Percentiles rank a stretch among this genome's conserved stretches.
These are phyloP conservation scores for Priocnemis perturbator DNA, from an alignment of 2,888 invertebrate genomes.

Conservation along the genomic window DNA sequence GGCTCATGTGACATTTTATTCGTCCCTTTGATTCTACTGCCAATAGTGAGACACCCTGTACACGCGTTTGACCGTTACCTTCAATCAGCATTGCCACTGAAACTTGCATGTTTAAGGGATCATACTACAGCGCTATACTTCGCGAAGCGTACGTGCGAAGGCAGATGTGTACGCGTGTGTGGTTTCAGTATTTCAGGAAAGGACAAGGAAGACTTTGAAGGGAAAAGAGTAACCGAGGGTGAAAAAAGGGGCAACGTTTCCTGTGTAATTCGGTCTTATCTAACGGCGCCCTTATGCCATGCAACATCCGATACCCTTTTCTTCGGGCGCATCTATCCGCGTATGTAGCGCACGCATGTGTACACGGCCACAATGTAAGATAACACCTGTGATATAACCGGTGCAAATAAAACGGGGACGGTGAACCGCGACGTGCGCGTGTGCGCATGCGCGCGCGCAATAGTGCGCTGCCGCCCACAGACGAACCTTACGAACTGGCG, in stretches of 20 bases:
- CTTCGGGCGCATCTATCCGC: conserved; percentile 12
- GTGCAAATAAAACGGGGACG: conserved; percentile 32
- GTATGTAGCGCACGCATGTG: conserved; percentile 1
- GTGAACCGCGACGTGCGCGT: background rate
- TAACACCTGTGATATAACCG: conserved; percentile 50
- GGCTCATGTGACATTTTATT: no score
- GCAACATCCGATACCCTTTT: conserved; percentile 64
- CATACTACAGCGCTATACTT: no score
- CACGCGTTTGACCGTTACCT: no score
- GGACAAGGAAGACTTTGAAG: background rate
- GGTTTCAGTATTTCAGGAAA: no score
- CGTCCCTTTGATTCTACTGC: no score
- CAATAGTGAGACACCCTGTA: no score
- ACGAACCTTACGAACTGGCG: no score
- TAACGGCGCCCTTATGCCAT: conserved; percentile 63
- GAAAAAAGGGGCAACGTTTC: conserved; percentile 34
- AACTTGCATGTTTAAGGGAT: no score
- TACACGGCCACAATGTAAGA: conserved; percentile 29
- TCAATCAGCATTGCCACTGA: no score
- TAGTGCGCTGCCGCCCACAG: no score
- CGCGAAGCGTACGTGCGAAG: background rate
- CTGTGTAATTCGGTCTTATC: conserved; percentile 63
- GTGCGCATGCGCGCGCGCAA: no score
- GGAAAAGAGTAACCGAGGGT: conserved; percentile 1
- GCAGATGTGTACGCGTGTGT: background rate